These are phyloP conservation scores for Thinocorus orbignyianus DNA, from an alignment of 2,113 vertebrate species.

Conservation along the genomic window DNA sequence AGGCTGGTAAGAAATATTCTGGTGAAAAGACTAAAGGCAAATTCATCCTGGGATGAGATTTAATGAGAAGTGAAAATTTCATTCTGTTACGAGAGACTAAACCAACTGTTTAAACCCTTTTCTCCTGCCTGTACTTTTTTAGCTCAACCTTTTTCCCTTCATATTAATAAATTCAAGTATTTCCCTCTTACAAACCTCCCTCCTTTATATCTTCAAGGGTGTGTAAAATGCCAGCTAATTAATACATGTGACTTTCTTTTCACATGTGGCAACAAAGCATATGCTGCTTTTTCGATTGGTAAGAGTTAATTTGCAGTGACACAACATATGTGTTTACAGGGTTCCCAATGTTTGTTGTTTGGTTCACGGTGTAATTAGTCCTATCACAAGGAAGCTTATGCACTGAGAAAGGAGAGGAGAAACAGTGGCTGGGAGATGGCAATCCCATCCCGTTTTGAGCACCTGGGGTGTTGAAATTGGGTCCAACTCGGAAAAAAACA, in stretches of 20 bases:
- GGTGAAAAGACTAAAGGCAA: neutral
- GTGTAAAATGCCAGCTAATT: conserved; percentile 43
- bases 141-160: conserved; percentile 8
- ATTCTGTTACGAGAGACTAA: neutral
- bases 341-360: conserved; percentile 39
- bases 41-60: neutral
- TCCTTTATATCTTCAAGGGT: conserved; percentile 35
- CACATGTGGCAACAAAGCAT: conserved; percentile 59
- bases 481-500: neutral
- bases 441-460: neutral
- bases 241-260: conserved; percentile 59
- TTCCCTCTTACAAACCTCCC: neutral
- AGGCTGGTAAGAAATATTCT: neutral
- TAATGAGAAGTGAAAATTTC: neutral
- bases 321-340: conserved; percentile 64
- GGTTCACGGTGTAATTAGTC: conserved; percentile 51
- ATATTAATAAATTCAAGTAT: conserved; percentile 31
- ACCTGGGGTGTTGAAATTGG: neutral
- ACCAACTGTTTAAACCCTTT: neutral
- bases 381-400: conserved; percentile 28
- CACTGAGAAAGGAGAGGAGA: neutral
- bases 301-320: conserved; percentile 70
- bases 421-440: neutral
- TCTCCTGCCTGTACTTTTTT: neutral
- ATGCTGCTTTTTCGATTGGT: conserved; percentile 45